Conservation (phyloP, 2,888 invertebrate species). For the Hanleya hanleyi region DNA sequence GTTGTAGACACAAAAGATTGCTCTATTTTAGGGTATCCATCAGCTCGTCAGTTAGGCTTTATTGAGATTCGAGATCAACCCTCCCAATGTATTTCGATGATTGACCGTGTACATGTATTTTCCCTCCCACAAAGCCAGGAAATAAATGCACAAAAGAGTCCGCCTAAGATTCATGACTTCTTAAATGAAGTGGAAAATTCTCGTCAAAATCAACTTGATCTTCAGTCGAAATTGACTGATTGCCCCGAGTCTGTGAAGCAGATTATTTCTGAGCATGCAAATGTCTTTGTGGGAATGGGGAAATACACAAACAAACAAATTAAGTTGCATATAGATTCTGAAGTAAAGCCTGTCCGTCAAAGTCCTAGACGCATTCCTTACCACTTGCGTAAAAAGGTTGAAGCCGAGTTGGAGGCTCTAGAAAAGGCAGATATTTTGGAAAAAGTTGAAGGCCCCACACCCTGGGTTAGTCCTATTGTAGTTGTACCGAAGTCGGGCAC, state of each 20-base stretch:
- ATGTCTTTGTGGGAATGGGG: background rate
- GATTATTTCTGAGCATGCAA: background rate
- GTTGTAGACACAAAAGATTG: background rate
- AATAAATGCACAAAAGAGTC: no score
- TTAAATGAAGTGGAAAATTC: background rate
- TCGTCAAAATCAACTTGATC: background rate
- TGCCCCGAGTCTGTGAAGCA: no score
- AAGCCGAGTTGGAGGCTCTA: background rate
- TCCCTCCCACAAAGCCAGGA: no score
- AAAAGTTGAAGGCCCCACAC: conserved; percentile 2
- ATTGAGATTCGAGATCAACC: background rate
- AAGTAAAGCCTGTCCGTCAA: background rate
- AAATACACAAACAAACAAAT: background rate
- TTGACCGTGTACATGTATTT: no score
- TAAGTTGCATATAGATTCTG: background rate
- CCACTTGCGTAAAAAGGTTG: background rate
- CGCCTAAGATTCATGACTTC: background rate
- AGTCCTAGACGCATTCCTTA: background rate
- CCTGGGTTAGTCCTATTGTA: conserved; percentile 6
- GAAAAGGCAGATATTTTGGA: background rate
- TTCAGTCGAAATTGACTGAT: no score
- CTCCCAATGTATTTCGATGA: no score
- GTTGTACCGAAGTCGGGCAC: background rate
- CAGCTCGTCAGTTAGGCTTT: background rate
- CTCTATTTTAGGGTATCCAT: background rate